Base-by-base conservation (phyloP, 2,888 invertebrate genomes). In the Andrena praecox region DNA sequence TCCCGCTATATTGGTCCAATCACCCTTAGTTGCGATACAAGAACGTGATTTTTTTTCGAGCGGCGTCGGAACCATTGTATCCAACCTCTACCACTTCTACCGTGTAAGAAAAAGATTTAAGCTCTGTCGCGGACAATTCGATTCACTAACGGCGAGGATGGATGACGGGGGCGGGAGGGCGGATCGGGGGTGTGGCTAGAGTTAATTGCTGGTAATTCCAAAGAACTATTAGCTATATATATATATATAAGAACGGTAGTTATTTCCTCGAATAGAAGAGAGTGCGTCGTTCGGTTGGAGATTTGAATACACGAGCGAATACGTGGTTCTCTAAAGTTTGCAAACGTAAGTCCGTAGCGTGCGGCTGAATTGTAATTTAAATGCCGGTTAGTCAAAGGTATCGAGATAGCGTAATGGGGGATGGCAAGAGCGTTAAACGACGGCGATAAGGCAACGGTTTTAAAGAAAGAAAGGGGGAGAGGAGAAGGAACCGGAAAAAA, bases 1-100 rank as follows among this genome's bases (percentile, higher is more conserved):
- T 66, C 29, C 69, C 56, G 29, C 73, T 85, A 76, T 79, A 83
- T 85, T 86, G 87, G 87, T 86, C 86, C 86, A 81, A 80, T 75
- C 82, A 75, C 72, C 62, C 64, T 79, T 82, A 63, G 72, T 69
- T 52, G 59, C 77, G 81, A 72, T 59, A 62, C 64, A 84, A 86
- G 79, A 85, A 72, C 48, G 8, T 42, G 42, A 63, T 31, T 48
- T 33, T 59, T 31, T 48, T 33, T 59, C 20, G 20, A 64, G 8
- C 50, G 42, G 60, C 16, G 8, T 71, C 10, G 29, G 42, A 52
- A 42, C 66, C 60, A 54, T 52, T 24, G 20, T 16, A 50, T 8
- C 59, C 56, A 5, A 6, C 16, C 4, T 29, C 5, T 50, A 31
- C 48, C 59, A 7, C n/a, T 60, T 48, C 35, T 60, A 62, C 31